These are phyloP conservation scores for Hippasteria phrygiana DNA, from an alignment of 53 echinoderm and acorn worm genomes.

Conservation along the genomic window DNA sequence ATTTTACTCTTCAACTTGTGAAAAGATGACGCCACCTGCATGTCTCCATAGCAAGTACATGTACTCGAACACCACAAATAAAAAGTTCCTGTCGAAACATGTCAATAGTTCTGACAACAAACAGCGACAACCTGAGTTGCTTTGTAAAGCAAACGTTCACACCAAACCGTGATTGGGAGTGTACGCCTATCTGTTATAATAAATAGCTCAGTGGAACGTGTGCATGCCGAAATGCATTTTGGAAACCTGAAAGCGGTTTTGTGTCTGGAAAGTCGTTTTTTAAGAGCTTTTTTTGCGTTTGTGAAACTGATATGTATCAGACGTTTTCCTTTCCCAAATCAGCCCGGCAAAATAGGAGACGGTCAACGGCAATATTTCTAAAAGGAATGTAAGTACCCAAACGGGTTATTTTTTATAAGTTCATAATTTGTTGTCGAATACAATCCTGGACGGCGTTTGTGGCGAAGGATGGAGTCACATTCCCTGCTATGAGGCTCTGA, in stretches of 20 bases:
- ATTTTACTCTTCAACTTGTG: background rate
- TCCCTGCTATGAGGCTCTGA: no score
- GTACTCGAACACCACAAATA: background rate
- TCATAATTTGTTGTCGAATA: no score
- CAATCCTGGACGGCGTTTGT: no score
- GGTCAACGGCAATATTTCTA: constrained; percentile 8
- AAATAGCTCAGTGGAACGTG: no score
- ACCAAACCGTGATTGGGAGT: background rate
- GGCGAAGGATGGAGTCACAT: no score
- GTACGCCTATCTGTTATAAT: background rate
- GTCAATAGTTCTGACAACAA: background rate
- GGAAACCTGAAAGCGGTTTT: no score
- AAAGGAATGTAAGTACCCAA: constrained; percentile 35
- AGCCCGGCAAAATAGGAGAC: constrained; percentile 18
- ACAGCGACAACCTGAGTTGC: background rate
- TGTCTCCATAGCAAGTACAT: background rate
- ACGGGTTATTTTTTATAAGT: background rate
- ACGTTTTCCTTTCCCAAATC: constrained; percentile 9
- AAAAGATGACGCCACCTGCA: background rate
- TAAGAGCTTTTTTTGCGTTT: background rate
- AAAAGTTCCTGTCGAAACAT: background rate
- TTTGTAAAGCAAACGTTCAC: background rate
- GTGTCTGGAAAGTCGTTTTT: no score
- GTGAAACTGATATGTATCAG: background rate
- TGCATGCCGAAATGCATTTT: no score